These are phyloP conservation scores for Lepus europaeus DNA, from an alignment of 2,113 vertebrate species.

Conservation along the genomic window DNA sequence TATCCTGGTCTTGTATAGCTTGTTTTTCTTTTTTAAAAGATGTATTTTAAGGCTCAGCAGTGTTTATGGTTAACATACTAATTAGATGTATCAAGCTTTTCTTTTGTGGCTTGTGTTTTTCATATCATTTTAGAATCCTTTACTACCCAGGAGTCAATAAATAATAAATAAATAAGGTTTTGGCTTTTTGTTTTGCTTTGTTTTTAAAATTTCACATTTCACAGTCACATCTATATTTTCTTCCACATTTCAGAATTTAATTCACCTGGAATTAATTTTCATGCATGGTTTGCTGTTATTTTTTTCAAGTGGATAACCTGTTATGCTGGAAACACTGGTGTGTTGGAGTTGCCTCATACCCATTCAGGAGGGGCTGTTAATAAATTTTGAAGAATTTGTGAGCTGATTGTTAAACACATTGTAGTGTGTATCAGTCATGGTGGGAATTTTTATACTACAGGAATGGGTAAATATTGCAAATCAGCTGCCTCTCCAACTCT, in stretches of 20 bases:
- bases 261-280: not conserved
- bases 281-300: not conserved
- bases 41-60: not conserved
- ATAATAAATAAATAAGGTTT: no score
- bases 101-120: not conserved
- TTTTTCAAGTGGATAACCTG: not conserved
- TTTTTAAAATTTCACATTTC: conserved; percentile 23
- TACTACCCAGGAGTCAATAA: not conserved
- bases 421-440: not conserved
- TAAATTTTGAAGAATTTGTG: not conserved
- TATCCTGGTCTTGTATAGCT: not conserved
- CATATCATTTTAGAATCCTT: not conserved
- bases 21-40: not conserved
- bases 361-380: not conserved
- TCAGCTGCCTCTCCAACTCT: not conserved
- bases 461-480: not conserved
- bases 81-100: not conserved
- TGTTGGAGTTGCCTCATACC: not conserved
- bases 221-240: not conserved
- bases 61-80: not conserved
- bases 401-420: not conserved
- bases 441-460: not conserved
- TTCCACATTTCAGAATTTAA: not conserved
- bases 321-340: not conserved
- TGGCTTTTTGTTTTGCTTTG: not conserved